A percentile compares a stretch with the other conserved stretches of the same genome.
phyloP scores from a whole-genome alignment of 2,888 invertebrate genomes.

The Carpatolechia fugitivella region DNA sequence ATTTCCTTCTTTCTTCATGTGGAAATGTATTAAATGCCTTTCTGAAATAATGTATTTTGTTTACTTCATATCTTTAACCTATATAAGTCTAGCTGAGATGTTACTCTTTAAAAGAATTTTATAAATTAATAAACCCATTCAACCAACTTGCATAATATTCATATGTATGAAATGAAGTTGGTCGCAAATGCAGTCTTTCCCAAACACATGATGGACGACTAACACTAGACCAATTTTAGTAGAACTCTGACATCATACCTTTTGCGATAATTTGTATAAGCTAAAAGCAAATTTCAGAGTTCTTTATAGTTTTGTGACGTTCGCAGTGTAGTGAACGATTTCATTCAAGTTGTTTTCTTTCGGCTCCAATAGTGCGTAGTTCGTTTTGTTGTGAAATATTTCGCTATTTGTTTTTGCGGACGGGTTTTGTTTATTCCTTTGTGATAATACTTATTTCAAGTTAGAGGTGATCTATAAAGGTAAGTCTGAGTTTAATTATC shows the following conservation, averaged over 20 bases:
- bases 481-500: no score
- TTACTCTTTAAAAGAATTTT: no score
- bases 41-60: conserved; percentile 20
- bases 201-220: not conserved
- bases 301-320: not conserved
- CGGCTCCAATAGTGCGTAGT: not conserved
- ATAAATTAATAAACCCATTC: no score
- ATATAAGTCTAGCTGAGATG: no score
- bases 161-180: no score
- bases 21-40: conserved; percentile 45
- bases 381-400: not conserved
- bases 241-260: not conserved
- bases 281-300: not conserved
- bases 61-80: not conserved
- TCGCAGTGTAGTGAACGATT: not conserved
- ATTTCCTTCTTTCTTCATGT: conserved; percentile 31
- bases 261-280: not conserved
- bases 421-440: no score
- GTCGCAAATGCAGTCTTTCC: not conserved
- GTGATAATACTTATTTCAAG: no score
- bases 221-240: not conserved
- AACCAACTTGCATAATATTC: no score
- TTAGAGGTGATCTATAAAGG: no score
- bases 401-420: no score
- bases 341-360: not conserved